Percentiles rank a stretch among this genome's conserved stretches.
Conservation (phyloP, 1,140 invertebrate species). For the Eurosta solidaginis region DNA sequence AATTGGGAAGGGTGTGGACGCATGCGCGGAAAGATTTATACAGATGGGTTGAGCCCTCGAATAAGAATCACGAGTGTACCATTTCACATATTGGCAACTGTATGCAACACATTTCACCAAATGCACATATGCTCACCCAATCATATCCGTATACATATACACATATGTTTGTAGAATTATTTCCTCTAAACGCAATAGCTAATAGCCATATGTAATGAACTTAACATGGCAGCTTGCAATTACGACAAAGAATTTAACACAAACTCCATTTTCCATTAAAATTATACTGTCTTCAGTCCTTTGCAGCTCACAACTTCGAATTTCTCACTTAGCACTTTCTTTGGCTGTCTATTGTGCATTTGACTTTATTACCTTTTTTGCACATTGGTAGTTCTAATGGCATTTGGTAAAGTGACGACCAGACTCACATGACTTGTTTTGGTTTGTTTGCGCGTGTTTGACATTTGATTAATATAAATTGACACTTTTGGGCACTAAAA, state of each 20-base stretch:
- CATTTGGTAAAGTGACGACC: neutral
- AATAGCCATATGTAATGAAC: neutral
- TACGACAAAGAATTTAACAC: neutral
- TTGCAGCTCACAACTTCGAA: neutral
- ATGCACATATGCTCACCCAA: too few species aligned
- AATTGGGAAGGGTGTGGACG: too few species aligned
- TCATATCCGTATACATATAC: too few species aligned
- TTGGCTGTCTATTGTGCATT: neutral
- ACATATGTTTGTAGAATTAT: too few species aligned
- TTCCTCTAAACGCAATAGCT: too few species aligned
- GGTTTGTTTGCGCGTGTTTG: neutral
- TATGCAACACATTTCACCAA: too few species aligned
- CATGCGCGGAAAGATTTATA: too few species aligned
- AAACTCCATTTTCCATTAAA: neutral
- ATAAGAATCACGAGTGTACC: too few species aligned
- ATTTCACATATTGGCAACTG: too few species aligned
- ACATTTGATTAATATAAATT: constrained; percentile 26
- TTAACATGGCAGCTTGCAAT: neutral
- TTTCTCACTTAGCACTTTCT: neutral
- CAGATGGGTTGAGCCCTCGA: too few species aligned
- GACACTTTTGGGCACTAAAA: neutral
- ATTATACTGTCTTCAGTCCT: neutral
- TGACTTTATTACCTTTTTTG: neutral
- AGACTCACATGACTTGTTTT: neutral
- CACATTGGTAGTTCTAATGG: constrained; percentile 17